These are phyloP conservation scores for Ascaphus truei DNA, from an alignment of 2,113 vertebrate species.

Conservation along the genomic window DNA sequence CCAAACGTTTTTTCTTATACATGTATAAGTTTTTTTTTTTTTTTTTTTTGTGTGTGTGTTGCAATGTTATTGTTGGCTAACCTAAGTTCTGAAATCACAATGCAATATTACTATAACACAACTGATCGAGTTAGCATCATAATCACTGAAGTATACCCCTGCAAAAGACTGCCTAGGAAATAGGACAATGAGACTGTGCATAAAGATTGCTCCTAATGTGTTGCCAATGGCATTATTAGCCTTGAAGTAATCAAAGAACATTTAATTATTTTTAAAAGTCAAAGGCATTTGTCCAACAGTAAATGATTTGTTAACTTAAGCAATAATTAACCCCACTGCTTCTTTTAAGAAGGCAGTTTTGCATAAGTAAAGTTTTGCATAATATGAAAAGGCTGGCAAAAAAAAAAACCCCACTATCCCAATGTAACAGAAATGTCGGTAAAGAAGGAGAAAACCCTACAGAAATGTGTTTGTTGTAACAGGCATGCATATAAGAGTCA, in stretches of 20 bases:
- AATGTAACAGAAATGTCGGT: too few species aligned
- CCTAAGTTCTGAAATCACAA: too few species aligned
- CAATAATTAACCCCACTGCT: constrained; percentile 3
- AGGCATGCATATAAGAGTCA: constrained; percentile 5
- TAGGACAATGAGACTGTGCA: constrained; percentile 14
- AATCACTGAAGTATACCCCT: neutral
- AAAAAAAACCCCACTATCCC: too few species aligned
- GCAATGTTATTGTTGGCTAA: too few species aligned
- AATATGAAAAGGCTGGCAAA: too few species aligned
- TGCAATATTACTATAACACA: neutral
- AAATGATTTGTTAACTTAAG: constrained; percentile 8
- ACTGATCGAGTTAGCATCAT: neutral
- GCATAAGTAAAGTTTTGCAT: too few species aligned
- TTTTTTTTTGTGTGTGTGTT: too few species aligned
- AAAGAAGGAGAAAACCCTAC: too few species aligned
- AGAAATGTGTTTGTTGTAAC: constrained; percentile 8
- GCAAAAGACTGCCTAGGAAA: constrained; percentile 10
- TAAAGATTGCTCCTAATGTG: constrained; percentile 24
- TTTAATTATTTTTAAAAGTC: neutral
- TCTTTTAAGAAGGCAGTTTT: neutral
- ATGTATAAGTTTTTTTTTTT: too few species aligned
- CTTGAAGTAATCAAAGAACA: constrained; percentile 6
- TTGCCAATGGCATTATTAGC: constrained; percentile 18
- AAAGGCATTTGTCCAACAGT: constrained; percentile 3
- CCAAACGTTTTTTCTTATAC: too few species aligned